phyloP scores from a whole-genome alignment of 2,113 vertebrate species.

The Lophochroa leadbeateri region DNA sequence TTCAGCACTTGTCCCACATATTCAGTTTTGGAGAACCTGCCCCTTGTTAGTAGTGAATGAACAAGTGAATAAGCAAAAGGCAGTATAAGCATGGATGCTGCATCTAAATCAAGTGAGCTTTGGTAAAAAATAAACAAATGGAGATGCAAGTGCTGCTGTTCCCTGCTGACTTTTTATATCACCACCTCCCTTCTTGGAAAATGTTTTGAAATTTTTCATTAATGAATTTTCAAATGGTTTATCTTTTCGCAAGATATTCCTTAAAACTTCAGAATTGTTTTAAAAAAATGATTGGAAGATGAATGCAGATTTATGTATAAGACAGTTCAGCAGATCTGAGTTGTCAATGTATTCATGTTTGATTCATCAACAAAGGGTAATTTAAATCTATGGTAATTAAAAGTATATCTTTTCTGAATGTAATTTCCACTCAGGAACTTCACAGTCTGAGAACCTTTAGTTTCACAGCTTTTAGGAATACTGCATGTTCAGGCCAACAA shows the following conservation, averaged over 20 bases:
- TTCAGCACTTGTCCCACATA: slow-evolving; percentile 50
- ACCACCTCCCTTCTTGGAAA: not conserved
- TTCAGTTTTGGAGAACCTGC: slow-evolving; percentile 47
- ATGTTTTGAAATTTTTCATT: not conserved
- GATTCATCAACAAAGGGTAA: not conserved
- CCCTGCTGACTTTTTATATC: not conserved
- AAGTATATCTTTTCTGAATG: not conserved
- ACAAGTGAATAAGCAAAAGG: slow-evolving; percentile 28
- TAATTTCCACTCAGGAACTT: not conserved
- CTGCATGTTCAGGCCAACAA: not conserved
- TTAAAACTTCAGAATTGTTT: not conserved
- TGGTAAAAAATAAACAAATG: not conserved
- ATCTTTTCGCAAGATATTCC: not conserved
- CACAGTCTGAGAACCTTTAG: not conserved
- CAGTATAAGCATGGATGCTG: not conserved
- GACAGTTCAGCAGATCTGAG: not conserved
- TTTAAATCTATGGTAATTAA: not conserved
- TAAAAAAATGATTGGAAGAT: not conserved
- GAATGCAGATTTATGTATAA: not conserved
- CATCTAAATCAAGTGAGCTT: slow-evolving; percentile 32
- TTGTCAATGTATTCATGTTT: not conserved
- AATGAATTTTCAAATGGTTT: not conserved
- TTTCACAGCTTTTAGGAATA: not conserved
- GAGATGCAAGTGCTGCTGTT: slow-evolving; percentile 8
- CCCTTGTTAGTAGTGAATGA: slow-evolving; percentile 27